Conservation (phyloP, 1,140 invertebrate species). For the Brachionus koreanus region DNA sequence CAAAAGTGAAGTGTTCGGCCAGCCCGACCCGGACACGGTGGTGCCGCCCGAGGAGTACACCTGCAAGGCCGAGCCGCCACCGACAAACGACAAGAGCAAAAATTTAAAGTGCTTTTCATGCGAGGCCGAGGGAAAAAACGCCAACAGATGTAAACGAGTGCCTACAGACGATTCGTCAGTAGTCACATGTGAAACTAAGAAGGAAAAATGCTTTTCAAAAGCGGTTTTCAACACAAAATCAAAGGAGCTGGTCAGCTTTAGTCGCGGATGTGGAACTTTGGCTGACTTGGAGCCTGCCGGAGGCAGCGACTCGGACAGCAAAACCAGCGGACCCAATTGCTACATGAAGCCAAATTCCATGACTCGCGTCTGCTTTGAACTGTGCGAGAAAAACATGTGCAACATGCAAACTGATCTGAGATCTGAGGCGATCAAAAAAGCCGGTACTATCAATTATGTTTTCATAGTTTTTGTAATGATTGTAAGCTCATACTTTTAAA, state of each 20-base stretch:
- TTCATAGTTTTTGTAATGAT: slow-evolving; percentile 30
- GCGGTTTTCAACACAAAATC: slow-evolving; percentile 19
- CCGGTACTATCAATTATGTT: slow-evolving; percentile 34
- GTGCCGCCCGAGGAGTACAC: slow-evolving; percentile 25
- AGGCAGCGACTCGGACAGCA: neutral
- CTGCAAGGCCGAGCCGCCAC: neutral
- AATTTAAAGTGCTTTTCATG: slow-evolving; percentile 40
- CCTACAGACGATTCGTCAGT: neutral
- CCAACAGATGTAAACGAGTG: neutral
- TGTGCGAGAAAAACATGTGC: slow-evolving; percentile 30
- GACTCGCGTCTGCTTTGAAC: neutral
- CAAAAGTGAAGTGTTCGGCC: neutral
- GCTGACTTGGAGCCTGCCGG: neutral
- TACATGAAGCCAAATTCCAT: slow-evolving; percentile 1
- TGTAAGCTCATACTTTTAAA: slow-evolving; percentile 35
- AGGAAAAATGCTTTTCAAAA: slow-evolving; percentile 40
- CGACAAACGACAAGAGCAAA: neutral
- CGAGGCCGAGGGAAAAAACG: slow-evolving; percentile 14
- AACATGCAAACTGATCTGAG: slow-evolving; percentile 28
- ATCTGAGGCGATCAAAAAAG: slow-evolving; percentile 30
- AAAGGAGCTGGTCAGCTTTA: slow-evolving; percentile 20
- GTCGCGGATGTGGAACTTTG: slow-evolving; percentile 2
- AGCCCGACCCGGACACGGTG: slow-evolving; percentile 9
- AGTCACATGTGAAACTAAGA: neutral
- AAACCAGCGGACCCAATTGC: neutral